phyloP scores from a whole-genome alignment of 2,797 vertebrate genomes.

The Thamnophis elegans region DNA sequence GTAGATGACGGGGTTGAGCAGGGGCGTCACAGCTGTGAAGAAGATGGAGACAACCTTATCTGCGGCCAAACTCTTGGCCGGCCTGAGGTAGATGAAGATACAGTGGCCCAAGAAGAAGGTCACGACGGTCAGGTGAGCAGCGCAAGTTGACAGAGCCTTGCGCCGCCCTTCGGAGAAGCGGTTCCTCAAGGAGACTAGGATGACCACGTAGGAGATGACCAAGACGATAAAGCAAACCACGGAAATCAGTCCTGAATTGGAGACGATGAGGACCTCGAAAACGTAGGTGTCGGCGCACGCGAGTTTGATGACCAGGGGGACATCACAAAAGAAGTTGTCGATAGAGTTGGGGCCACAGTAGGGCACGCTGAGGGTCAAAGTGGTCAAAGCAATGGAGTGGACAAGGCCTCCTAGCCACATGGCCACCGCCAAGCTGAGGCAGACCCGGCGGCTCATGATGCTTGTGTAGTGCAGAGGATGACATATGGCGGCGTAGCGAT shows the following conservation, averaged over 20 bases:
- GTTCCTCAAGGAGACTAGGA: slow-evolving; percentile 60
- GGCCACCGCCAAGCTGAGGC: slow-evolving; percentile 42
- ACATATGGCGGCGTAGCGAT: slow-evolving; percentile 68
- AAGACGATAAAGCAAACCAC: slow-evolving; percentile 62
- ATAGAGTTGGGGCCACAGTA: slow-evolving; percentile 64
- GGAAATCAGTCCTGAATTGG: slow-evolving; percentile 65
- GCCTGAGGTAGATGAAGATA: slow-evolving; percentile 68
- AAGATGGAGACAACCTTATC: slow-evolving; percentile 68
- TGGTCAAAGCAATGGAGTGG: slow-evolving; percentile 60
- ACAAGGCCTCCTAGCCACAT: slow-evolving; percentile 60
- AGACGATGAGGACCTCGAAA: slow-evolving; percentile 64
- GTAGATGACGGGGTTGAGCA: slow-evolving; percentile 68
- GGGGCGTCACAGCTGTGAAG: slow-evolving; percentile 59
- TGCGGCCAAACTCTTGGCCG: slow-evolving; percentile 59
- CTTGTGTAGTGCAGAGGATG: slow-evolving; percentile 61
- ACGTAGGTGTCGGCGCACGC: slow-evolving; percentile 59
- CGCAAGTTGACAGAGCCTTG: slow-evolving; percentile 67
- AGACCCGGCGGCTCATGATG: slow-evolving; percentile 63
- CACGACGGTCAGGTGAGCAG: slow-evolving; percentile 60
- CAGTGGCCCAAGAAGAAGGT: slow-evolving; percentile 64
- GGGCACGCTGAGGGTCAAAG: slow-evolving; percentile 60
- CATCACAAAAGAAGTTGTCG: slow-evolving; percentile 68
- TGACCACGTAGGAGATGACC: slow-evolving; percentile 59
- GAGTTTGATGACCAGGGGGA: slow-evolving; percentile 62
- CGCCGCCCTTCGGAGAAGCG: slow-evolving; percentile 53